Conservation (phyloP, 2,113 vertebrate species). For the Neolamprologus falcicula region DNA sequence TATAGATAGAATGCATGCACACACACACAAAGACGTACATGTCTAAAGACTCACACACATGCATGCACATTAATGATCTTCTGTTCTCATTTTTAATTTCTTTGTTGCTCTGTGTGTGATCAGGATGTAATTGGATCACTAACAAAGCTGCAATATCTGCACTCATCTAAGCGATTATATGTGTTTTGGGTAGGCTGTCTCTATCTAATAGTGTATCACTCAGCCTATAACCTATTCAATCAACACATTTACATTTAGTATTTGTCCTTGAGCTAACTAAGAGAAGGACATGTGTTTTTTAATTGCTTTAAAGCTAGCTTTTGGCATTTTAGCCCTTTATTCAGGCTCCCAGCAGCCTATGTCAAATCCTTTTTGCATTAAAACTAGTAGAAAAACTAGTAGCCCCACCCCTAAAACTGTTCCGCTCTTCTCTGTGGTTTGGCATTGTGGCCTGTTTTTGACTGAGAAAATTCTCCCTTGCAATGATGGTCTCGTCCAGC, state of each 20-base stretch:
- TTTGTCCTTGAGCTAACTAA: not conserved
- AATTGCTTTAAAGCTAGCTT: not conserved
- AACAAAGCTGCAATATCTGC: not conserved
- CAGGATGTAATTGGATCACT: not conserved
- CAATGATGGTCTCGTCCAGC: not conserved
- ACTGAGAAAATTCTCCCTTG: not conserved
- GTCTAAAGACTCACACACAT: not conserved
- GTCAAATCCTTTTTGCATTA: not conserved
- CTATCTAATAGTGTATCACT: not conserved
- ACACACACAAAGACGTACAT: not conserved
- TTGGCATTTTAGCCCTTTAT: not conserved
- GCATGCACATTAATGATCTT: not conserved
- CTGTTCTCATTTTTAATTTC: not conserved
- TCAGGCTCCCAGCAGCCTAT: not conserved
- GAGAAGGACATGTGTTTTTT: not conserved
- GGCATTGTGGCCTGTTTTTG: slow-evolving; percentile 32
- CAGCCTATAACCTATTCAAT: not conserved
- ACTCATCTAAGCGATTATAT: not conserved
- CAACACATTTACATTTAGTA: not conserved
- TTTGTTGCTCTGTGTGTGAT: not conserved
- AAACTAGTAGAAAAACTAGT: not conserved
- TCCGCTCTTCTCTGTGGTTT: slow-evolving; percentile 6
- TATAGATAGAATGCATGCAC: not conserved
- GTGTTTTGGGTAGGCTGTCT: not conserved
- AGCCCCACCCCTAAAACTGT: slow-evolving; percentile 5